phyloP scores from a whole-genome alignment of 1,140 invertebrate species.

The Aplysia californica region DNA sequence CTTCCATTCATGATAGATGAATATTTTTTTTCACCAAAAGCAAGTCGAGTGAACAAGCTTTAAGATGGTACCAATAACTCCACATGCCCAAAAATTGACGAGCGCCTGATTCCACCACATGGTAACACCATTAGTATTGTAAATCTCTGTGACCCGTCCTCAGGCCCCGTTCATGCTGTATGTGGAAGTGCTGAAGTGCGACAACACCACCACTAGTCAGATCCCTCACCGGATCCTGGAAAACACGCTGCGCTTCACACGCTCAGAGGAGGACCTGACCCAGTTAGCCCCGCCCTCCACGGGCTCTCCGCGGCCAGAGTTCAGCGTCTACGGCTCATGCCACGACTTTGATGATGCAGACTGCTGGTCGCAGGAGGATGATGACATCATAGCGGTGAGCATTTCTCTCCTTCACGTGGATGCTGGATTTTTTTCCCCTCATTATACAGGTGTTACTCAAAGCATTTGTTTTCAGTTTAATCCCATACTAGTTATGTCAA shows the following conservation, averaged over 20 bases:
- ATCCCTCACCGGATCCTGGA: slow-evolving; percentile 80
- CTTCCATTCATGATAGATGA: too few species aligned
- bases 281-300: slow-evolving; percentile 36
- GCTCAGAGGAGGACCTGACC: slow-evolving; percentile 92
- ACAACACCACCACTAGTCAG: slow-evolving; percentile 81
- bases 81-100: too few species aligned
- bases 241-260: slow-evolving; percentile 84
- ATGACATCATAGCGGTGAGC: slow-evolving; percentile 83
- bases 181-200: slow-evolving; percentile 93
- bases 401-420: too few species aligned
- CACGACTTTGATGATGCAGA: slow-evolving; percentile 74
- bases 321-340: slow-evolving; percentile 47
- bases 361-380: slow-evolving; percentile 95
- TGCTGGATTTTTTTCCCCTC: too few species aligned
- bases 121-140: not conserved
- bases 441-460: too few species aligned
- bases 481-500: too few species aligned
- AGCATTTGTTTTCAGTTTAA: too few species aligned
- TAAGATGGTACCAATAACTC: too few species aligned
- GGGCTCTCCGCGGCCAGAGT: slow-evolving; percentile 51
- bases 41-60: too few species aligned
- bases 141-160: slow-evolving; percentile 20
- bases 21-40: too few species aligned
- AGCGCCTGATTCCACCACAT: too few species aligned
- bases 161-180: slow-evolving; percentile 98